Evolutionary conservation across 1,140 invertebrate genomes (phyloP), one percentile per base, ranked within the genome.

Genomic region (Uloborus diversus): DNA sequence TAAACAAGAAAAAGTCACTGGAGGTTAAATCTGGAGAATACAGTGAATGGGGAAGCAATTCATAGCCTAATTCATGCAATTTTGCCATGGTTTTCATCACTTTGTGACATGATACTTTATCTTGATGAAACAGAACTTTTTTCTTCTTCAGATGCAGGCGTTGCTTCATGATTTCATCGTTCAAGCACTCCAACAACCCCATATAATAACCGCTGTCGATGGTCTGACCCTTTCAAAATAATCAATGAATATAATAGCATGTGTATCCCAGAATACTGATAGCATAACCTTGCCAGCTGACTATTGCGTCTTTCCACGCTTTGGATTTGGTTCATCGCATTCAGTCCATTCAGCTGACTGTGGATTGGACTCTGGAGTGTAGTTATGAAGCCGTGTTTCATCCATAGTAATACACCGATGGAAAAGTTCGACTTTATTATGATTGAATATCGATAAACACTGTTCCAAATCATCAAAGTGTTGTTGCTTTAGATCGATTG

Each of bases 11-110:
- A 23, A 56, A 87, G 70, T 86, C 85, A 56, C 82, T 84, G 23
- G 86, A 83, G 17, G 86, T 81, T 49, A 86, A 66, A 75, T 87
- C 85, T 33, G 85, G 83, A 73, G 66, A 82, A 76, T 86, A 86
- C 51, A 84, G 85, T 79, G 86, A 84, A 64, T 87, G 85, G 23
- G 42, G 42, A 35, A 66, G 49, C 23, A 78, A 56, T 66, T 66
- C 49, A 13, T 66, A 64, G 59, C 30, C 25, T 56, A 66, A 66
- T 56, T 78, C 47, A 64, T 64, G 33, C 37, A 78, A 56, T 78
- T 76, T 76, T 28, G 30, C 42, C 47, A 69, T 51, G 0, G 25
- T 69, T 69, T 69, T 69, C 3, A 53, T 53, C 47, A 30, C 51
- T n/a, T 47, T 73, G 73, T 64, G 59, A 49, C 57, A 76, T 14